These are phyloP conservation scores for Cetonia aurata DNA, from an alignment of 2,888 invertebrate species.

Conservation along the genomic window DNA sequence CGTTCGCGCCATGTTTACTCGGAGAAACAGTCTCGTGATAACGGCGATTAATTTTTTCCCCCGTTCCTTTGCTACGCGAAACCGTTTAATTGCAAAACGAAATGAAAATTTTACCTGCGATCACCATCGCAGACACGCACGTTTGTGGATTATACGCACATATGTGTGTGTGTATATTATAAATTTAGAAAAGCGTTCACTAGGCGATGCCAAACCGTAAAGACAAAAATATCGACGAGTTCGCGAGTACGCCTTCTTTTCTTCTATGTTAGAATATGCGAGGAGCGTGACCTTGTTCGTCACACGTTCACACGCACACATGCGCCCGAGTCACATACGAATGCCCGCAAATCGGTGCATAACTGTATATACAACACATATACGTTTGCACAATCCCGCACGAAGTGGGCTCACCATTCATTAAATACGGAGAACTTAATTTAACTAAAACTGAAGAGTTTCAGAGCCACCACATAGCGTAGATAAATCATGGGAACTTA, in stretches of 20 bases:
- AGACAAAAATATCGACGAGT: conserved; percentile 39
- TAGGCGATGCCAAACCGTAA: conserved; percentile 38
- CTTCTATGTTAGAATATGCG: conserved; percentile 39
- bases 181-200: conserved; percentile 40
- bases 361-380: not conserved
- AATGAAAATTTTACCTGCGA: conserved; percentile 28
- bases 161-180: conserved; percentile 16
- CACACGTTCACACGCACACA: conserved; percentile 26
- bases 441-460: too few species aligned
- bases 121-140: not conserved
- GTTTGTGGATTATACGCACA: not conserved
- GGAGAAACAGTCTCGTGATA: conserved; percentile 10
- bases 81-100: not conserved
- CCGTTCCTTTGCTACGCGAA: conserved; percentile 1
- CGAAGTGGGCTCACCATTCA: too few species aligned
- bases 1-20: conserved; percentile 26
- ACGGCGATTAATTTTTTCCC: conserved; percentile 2
- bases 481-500: too few species aligned
- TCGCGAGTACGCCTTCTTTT: conserved; percentile 40
- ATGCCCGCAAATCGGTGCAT: not conserved
- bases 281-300: conserved; percentile 39
- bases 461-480: too few species aligned
- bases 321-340: not conserved
- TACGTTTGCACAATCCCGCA: too few species aligned
- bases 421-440: too few species aligned